Percentiles rank a stretch among this genome's conserved stretches.
These are phyloP conservation scores for Eumerus sabulonum DNA, from an alignment of 2,888 invertebrate genomes.

Conservation along the genomic window DNA sequence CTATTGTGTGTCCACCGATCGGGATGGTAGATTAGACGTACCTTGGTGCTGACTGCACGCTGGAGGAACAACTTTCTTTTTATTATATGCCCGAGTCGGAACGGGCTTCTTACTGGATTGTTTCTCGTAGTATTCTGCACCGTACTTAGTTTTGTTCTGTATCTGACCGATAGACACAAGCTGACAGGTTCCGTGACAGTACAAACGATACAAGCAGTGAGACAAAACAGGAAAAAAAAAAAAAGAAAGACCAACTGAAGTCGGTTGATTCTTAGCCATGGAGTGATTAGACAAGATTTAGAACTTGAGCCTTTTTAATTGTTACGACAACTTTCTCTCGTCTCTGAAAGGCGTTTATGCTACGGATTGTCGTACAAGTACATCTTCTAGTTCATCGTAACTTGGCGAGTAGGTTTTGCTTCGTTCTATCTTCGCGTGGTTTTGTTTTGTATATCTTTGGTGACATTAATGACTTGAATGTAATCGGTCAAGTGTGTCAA, in stretches of 20 bases:
- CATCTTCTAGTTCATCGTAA: no score
- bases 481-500: conserved; percentile 53
- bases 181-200: conserved; percentile 53
- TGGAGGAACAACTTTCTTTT: conserved; percentile 64
- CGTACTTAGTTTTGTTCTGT: conserved; percentile 20
- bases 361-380: no score
- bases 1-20: conserved; percentile 45
- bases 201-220: no score
- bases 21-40: conserved; percentile 24
- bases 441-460: conserved; percentile 4
- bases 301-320: conserved; percentile 43
- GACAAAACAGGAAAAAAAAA: conserved; percentile 14
- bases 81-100: conserved; percentile 19
- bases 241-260: conserved; percentile 14
- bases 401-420: no score
- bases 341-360: conserved; percentile 26
- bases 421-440: no score
- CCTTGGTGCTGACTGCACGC: conserved; percentile 1
- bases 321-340: conserved; percentile 63
- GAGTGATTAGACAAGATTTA: conserved; percentile 60
- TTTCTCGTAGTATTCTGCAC: conserved; percentile 1
- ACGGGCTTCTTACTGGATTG: conserved; percentile 32
- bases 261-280: conserved; percentile 50
- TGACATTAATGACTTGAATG: conserved; percentile 54
- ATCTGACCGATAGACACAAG: not conserved